Evolutionary conservation across 2,113 vertebrate genomes (phyloP).

Genomic region (Pollimyrus isidori): DNA sequence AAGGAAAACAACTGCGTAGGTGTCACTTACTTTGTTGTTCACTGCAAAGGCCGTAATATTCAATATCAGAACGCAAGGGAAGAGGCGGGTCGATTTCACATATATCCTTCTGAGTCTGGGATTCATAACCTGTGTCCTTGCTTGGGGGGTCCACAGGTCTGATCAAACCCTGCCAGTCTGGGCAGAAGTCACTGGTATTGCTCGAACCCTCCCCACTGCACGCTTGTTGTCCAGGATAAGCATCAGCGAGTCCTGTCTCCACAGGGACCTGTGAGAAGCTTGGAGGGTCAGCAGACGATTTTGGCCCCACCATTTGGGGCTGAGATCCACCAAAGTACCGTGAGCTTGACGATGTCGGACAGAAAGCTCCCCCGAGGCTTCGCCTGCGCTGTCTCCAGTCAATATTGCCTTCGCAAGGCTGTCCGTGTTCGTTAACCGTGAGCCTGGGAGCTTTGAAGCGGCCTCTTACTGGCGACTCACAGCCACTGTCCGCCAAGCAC

Average conservation of each 20-base stretch:
- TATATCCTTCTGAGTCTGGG: conserved; percentile 25
- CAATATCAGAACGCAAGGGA: conserved; percentile 40
- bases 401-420: neutral
- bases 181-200: neutral
- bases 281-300: neutral
- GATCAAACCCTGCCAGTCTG: neutral
- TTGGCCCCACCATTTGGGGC: neutral
- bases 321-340: neutral
- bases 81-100: conserved; percentile 42
- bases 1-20: neutral
- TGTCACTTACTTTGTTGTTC: conserved; percentile 32
- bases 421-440: neutral
- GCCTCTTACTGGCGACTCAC: neutral
- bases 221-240: too few species aligned
- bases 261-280: neutral
- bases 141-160: conserved; percentile 12
- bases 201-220: neutral
- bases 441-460: neutral
- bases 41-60: neutral
- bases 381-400: neutral
- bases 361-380: neutral
- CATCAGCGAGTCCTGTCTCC: neutral
- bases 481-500: neutral
- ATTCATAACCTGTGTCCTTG: conserved; percentile 13
- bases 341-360: neutral